Evolutionary conservation across 2,797 vertebrate genomes (phyloP).

Genomic region (Mareca penelope): DNA sequence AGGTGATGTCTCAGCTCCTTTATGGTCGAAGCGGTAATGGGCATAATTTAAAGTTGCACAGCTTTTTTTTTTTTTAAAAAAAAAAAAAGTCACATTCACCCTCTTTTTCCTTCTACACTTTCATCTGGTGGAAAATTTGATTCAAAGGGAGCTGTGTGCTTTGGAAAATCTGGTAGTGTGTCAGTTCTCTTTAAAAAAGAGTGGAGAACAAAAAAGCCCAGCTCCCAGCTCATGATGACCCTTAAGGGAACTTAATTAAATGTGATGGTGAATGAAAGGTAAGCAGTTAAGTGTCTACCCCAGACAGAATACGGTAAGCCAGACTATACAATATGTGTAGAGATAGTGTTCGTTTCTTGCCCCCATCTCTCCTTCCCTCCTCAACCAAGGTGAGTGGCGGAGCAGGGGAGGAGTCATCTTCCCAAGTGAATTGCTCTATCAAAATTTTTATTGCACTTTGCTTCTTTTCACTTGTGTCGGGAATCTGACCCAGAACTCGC

Average conservation of each 20-base stretch:
- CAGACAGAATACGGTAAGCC: background rate
- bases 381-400: background rate
- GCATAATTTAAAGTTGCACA: background rate
- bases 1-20: background rate
- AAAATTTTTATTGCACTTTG: background rate
- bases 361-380: background rate
- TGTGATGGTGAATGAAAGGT: conserved; percentile 1
- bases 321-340: background rate
- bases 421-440: background rate
- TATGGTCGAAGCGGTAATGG: background rate
- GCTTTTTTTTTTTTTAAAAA: background rate
- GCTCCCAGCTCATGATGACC: background rate
- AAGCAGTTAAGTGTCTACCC: background rate
- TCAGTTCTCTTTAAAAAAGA: conserved; percentile 12
- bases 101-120: background rate
- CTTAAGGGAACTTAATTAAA: conserved; percentile 58
- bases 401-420: background rate
- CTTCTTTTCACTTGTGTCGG: background rate
- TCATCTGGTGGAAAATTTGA: conserved; percentile 65
- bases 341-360: background rate
- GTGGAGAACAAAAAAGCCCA: conserved; percentile 21
- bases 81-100: background rate
- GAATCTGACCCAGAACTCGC: background rate
- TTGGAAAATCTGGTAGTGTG: conserved; percentile 23
- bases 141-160: background rate